phyloP scores from a whole-genome alignment of 2,797 vertebrate genomes.

The Buceros bicornis region DNA sequence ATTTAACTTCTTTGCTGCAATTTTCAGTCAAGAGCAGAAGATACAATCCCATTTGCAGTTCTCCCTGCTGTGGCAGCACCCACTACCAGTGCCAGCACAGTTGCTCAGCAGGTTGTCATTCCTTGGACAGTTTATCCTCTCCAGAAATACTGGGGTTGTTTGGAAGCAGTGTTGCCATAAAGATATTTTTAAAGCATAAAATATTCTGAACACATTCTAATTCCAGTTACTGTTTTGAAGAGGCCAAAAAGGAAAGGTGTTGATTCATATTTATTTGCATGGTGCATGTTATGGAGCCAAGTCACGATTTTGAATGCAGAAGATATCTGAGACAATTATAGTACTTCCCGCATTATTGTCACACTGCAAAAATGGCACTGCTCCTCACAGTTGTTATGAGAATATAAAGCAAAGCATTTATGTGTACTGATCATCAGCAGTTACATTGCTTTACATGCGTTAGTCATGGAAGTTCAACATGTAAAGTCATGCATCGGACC shows the following conservation, averaged over 20 bases:
- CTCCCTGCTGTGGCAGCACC: not conserved
- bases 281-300: not conserved
- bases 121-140: not conserved
- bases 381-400: not conserved
- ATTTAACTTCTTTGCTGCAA: not conserved
- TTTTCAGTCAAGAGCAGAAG: not conserved
- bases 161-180: not conserved
- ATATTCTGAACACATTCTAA: not conserved
- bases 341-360: conserved; percentile 27
- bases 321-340: conserved; percentile 22
- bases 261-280: not conserved
- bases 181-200: not conserved
- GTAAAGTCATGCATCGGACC: conserved; percentile 43
- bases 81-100: not conserved
- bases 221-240: not conserved
- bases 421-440: not conserved
- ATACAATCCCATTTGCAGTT: not conserved
- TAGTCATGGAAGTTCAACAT: not conserved
- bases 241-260: conserved; percentile 3
- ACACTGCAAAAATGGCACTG: conserved; percentile 2
- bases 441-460: not conserved
- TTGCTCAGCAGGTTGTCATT: not conserved
- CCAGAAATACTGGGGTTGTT: not conserved
- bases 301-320: conserved; percentile 18
- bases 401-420: not conserved